A percentile compares a stretch with the other conserved stretches of the same genome.
Conservation (phyloP, 2,888 invertebrate genomes). For the Lymantria monacha region DNA sequence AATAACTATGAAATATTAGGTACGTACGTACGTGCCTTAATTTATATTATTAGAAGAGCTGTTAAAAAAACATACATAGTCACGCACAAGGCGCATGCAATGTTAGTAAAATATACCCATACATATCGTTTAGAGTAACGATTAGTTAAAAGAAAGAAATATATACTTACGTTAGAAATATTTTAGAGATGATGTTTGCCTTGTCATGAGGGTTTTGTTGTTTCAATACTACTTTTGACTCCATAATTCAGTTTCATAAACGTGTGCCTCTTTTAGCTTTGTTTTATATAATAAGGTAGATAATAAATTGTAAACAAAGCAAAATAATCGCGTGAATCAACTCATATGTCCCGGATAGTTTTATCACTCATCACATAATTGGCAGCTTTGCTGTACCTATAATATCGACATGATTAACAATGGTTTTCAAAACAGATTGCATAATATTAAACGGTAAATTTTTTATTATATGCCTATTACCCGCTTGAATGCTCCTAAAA, state of each 20-base stretch:
- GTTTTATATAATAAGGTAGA: not conserved
- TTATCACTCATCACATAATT: slow-evolving; percentile 6
- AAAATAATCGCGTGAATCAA: not conserved
- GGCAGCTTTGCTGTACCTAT: slow-evolving; percentile 1
- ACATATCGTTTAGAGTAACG: not conserved
- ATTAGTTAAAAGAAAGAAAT: not conserved
- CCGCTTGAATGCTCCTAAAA: too few species aligned
- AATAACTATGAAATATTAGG: too few species aligned
- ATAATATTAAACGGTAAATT: slow-evolving; percentile 21
- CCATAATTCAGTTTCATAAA: slow-evolving; percentile 67
- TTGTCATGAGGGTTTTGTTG: slow-evolving; percentile 83
- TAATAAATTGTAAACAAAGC: too few species aligned
- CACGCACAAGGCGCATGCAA: not conserved
- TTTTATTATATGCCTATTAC: too few species aligned
- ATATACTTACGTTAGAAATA: slow-evolving; percentile 84
- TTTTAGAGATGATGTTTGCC: slow-evolving; percentile 82
- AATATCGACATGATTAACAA: slow-evolving; percentile 12
- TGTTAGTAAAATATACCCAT: not conserved
- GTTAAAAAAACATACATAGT: not conserved
- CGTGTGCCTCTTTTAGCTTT: not conserved
- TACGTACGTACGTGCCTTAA: too few species aligned
- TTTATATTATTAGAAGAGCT: too few species aligned
- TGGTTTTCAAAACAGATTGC: slow-evolving; percentile 34
- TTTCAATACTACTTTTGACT: slow-evolving; percentile 82
- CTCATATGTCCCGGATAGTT: not conserved